phyloP scores from a whole-genome alignment of 2,888 invertebrate species.

The Rosalia funebris region DNA sequence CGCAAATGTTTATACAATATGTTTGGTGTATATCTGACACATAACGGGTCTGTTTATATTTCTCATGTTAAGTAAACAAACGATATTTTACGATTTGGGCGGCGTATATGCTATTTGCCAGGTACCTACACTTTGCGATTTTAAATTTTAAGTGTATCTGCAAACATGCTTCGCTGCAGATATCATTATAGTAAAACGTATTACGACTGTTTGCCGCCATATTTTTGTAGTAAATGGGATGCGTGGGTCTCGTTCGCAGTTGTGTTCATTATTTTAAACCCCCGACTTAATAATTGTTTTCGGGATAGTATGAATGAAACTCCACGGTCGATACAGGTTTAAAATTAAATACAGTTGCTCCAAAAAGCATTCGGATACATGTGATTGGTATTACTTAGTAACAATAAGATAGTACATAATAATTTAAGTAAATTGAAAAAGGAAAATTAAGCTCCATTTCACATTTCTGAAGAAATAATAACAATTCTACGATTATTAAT shows the following conservation, averaged over 20 bases:
- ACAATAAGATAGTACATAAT: too few relatives aligned
- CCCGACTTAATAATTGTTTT: too few relatives aligned
- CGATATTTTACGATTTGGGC: slow-evolving; percentile 18
- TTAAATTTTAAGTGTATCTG: slow-evolving; percentile 15
- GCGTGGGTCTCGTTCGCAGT: not conserved
- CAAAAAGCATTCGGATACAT: too few relatives aligned
- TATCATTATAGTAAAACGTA: slow-evolving; percentile 1
- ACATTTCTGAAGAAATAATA: too few relatives aligned
- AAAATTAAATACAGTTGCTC: too few relatives aligned
- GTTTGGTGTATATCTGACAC: slow-evolving; percentile 13
- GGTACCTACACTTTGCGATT: slow-evolving; percentile 9
- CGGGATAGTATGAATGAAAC: too few relatives aligned
- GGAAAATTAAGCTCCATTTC: too few relatives aligned
- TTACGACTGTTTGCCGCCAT: not conserved
- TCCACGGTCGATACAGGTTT: too few relatives aligned
- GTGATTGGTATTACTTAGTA: too few relatives aligned
- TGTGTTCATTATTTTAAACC: too few relatives aligned
- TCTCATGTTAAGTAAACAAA: slow-evolving; percentile 17
- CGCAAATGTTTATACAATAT: slow-evolving; percentile 19
- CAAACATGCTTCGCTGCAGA: slow-evolving; percentile 8
- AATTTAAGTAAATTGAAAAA: too few relatives aligned
- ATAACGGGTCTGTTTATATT: slow-evolving; percentile 21
- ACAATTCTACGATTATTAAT: too few relatives aligned
- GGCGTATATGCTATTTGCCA: slow-evolving; percentile 12
- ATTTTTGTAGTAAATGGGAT: slow-evolving; percentile 1